Conservation (phyloP, 2,888 invertebrate species). For the Malthinus seriepunctatus region DNA sequence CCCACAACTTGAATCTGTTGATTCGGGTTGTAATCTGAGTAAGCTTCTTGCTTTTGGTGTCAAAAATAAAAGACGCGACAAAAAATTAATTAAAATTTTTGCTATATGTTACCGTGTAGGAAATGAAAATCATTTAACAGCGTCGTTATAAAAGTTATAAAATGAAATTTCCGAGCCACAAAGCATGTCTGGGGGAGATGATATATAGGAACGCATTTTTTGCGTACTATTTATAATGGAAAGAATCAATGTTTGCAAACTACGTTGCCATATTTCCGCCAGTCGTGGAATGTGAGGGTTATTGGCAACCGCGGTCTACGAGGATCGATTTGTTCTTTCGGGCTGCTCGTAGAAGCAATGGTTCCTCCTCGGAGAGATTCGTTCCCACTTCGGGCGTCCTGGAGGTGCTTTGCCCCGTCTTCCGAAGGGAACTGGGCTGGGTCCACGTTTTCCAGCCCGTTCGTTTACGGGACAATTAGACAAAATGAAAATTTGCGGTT, state of each 20-base stretch:
- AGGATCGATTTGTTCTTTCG: slow-evolving; percentile 46
- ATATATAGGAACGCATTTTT: slow-evolving; percentile 57
- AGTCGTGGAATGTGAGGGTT: slow-evolving; percentile 41
- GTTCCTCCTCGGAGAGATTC: slow-evolving; percentile 48
- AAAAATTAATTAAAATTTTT: slow-evolving; percentile 29
- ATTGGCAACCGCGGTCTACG: slow-evolving; percentile 43
- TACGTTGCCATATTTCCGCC: slow-evolving; percentile 39
- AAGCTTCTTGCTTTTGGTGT: slow-evolving; percentile 17
- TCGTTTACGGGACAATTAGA: slow-evolving; percentile 29
- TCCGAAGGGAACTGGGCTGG: slow-evolving; percentile 20
- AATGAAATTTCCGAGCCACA: slow-evolving; percentile 56
- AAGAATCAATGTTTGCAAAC: slow-evolving; percentile 55
- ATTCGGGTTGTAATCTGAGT: slow-evolving; percentile 16
- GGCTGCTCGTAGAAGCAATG: slow-evolving; percentile 41
- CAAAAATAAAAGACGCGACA: slow-evolving; percentile 23
- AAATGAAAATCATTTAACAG: slow-evolving; percentile 52
- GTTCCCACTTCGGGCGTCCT: slow-evolving; percentile 41
- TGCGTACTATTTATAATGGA: slow-evolving; percentile 57
- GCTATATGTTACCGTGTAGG: slow-evolving; percentile 44
- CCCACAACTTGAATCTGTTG: slow-evolving; percentile 28
- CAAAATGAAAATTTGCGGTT: slow-evolving; percentile 27
- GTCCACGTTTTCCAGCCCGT: slow-evolving; percentile 25
- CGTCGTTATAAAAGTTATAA: slow-evolving; percentile 55
- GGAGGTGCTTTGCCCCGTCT: slow-evolving; percentile 31
- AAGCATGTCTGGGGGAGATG: slow-evolving; percentile 54